phyloP scores from a whole-genome alignment of 2,888 invertebrate species.

The Microchrysa polita region DNA sequence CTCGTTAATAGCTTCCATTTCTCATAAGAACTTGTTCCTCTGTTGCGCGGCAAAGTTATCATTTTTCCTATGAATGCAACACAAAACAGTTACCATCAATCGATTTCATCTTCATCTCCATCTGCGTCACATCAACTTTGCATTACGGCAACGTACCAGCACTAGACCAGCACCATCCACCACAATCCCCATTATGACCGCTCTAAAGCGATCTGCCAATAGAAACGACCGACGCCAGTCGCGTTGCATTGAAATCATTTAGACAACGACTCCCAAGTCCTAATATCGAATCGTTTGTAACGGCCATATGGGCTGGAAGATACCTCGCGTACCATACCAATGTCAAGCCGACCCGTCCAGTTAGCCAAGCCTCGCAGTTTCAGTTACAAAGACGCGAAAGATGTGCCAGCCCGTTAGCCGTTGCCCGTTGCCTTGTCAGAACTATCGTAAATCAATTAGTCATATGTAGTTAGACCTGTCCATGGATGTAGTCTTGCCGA shows the following conservation, averaged over 20 bases:
- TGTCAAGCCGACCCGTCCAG: neutral
- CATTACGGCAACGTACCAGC: neutral
- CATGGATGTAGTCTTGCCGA: slow-evolving; percentile 16
- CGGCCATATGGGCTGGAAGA: neutral
- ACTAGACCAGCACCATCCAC: neutral
- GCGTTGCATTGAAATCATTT: slow-evolving; percentile 33
- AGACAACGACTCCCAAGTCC: slow-evolving; percentile 23
- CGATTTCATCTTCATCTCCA: slow-evolving; percentile 12
- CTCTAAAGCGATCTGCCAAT: neutral
- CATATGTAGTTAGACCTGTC: slow-evolving; percentile 19
- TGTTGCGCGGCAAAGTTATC: neutral
- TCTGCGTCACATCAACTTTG: slow-evolving; percentile 11
- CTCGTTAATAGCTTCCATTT: slow-evolving; percentile 16
- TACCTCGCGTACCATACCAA: too few species aligned
- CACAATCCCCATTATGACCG: too few species aligned
- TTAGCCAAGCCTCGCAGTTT: neutral
- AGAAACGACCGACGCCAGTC: too few species aligned
- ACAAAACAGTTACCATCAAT: slow-evolving; percentile 35
- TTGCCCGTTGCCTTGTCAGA: slow-evolving; percentile 33
- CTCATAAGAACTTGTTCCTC: slow-evolving; percentile 28
- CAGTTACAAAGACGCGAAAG: too few species aligned
- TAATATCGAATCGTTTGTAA: neutral
- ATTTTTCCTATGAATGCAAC: slow-evolving; percentile 8
- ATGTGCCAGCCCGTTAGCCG: slow-evolving; percentile 23
- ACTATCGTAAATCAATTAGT: slow-evolving; percentile 44